Conservation (phyloP, 1,140 invertebrate species). For the Oryctes rhinoceros region DNA sequence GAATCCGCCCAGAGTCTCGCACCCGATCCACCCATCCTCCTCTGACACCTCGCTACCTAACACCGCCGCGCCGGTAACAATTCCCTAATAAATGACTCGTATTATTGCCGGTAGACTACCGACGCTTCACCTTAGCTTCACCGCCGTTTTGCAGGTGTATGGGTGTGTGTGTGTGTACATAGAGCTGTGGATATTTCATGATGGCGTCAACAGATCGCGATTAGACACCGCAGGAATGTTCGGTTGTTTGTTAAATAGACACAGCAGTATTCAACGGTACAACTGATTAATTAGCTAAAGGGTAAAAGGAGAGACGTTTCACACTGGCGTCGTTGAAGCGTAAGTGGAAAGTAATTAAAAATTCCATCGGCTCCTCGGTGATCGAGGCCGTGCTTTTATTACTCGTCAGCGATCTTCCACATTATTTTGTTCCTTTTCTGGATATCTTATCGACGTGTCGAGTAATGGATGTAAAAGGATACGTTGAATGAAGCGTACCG, state of each 20-base stretch:
- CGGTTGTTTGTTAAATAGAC: conserved; percentile 48
- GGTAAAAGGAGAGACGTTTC: conserved; percentile 6
- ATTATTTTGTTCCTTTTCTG: background rate
- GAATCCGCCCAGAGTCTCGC: background rate
- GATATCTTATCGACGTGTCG: no score
- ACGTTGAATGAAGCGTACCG: no score
- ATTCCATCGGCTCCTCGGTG: conserved; percentile 34
- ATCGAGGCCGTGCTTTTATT: background rate
- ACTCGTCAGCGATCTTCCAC: background rate
- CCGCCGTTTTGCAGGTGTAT: conserved; percentile 24
- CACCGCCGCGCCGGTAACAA: conserved; percentile 26
- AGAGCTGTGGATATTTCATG: conserved; percentile 43
- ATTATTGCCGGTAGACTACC: conserved; percentile 43
- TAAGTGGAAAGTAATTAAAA: conserved; percentile 40
- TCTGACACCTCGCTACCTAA: conserved; percentile 26
- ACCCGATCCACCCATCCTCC: conserved; percentile 2
- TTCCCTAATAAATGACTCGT: conserved; percentile 46
- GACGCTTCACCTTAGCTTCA: conserved; percentile 31
- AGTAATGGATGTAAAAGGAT: no score
- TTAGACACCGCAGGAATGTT: conserved; percentile 46
- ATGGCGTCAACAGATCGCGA: conserved; percentile 46
- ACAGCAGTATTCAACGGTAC: conserved; percentile 45
- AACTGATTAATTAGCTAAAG: conserved; percentile 48
- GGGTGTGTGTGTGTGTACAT: background rate
- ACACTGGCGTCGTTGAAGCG: conserved; percentile 2